phyloP scores from a whole-genome alignment of 1,140 invertebrate genomes.

The Drosophila nebulosa region DNA sequence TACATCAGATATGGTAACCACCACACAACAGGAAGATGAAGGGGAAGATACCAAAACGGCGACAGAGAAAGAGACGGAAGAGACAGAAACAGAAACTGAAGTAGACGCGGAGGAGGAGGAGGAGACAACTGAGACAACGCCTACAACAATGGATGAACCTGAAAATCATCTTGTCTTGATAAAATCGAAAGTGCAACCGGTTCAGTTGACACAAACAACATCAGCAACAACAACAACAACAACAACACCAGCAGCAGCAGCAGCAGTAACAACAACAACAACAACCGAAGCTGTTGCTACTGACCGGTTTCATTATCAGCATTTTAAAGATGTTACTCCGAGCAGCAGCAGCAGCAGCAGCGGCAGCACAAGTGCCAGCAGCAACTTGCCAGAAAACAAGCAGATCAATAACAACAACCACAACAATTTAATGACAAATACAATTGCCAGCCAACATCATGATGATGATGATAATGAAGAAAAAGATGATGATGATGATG shows the following conservation, averaged over 20 bases:
- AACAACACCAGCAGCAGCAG: not conserved
- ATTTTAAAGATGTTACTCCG: constrained; percentile 38
- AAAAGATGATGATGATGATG: constrained; percentile 8
- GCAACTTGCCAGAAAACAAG: constrained; percentile 27
- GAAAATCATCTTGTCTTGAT: constrained; percentile 53
- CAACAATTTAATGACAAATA: constrained; percentile 69
- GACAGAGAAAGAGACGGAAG: not conserved
- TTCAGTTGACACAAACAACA: constrained; percentile 58
- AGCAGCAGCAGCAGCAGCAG: constrained; percentile 18
- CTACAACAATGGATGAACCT: constrained; percentile 32
- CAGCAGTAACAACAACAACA: constrained; percentile 18
- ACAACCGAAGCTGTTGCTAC: constrained; percentile 30
- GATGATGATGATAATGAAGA: constrained; percentile 17
- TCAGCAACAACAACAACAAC: constrained; percentile 8
- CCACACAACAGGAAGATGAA: not conserved
- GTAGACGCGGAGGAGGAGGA: constrained; percentile 2
- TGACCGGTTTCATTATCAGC: constrained; percentile 80
- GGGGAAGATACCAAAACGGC: not conserved
- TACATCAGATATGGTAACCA: constrained; percentile 43
- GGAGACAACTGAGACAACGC: constrained; percentile 14
- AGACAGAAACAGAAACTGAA: constrained; percentile 4
- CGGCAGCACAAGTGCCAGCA: constrained; percentile 19
- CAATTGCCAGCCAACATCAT: constrained; percentile 36
- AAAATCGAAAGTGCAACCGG: constrained; percentile 81
- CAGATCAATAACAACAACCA: not conserved